Conservation (phyloP, 2,888 invertebrate genomes). For the Drosophila infuscata region DNA sequence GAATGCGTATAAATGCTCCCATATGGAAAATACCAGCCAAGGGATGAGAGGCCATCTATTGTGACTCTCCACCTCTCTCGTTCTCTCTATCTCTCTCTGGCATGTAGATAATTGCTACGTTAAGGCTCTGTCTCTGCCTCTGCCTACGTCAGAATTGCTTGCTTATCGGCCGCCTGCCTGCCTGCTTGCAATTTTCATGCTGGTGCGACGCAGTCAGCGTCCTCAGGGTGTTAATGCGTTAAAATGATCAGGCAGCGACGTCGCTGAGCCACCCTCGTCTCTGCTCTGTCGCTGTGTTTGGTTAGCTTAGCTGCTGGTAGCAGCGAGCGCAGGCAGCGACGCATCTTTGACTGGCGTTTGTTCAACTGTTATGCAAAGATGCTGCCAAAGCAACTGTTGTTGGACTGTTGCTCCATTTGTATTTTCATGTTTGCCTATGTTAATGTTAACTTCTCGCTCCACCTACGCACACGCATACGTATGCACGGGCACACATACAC, state of each 20-base stretch:
- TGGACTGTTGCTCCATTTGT: slow-evolving; percentile 54
- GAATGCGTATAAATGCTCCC: slow-evolving; percentile 79
- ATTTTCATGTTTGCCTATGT: slow-evolving; percentile 31
- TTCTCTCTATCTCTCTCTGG: neutral
- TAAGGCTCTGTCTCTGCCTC: slow-evolving; percentile 7
- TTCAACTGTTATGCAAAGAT: slow-evolving; percentile 54
- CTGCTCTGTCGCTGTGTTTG: slow-evolving; percentile 24
- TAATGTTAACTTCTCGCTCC: slow-evolving; percentile 24
- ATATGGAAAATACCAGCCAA: slow-evolving; percentile 70
- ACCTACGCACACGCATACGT: slow-evolving; percentile 1
- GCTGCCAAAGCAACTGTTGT: neutral
- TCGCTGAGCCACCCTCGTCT: slow-evolving; percentile 48
- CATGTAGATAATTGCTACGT: slow-evolving; percentile 30
- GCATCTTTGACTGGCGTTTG: slow-evolving; percentile 41
- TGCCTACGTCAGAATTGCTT: slow-evolving; percentile 50
- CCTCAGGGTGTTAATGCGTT: slow-evolving; percentile 52
- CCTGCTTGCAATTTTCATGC: slow-evolving; percentile 61
- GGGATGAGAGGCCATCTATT: slow-evolving; percentile 37
- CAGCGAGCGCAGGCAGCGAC: slow-evolving; percentile 10
- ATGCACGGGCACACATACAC: neutral
- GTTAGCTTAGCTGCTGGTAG: slow-evolving; percentile 30
- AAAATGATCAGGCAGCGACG: slow-evolving; percentile 45
- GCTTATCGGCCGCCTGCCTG: slow-evolving; percentile 54
- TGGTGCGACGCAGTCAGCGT: slow-evolving; percentile 42
- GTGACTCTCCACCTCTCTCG: neutral